Base-by-base conservation (phyloP, 2,113 vertebrate genomes). In the Ictalurus punctatus region DNA sequence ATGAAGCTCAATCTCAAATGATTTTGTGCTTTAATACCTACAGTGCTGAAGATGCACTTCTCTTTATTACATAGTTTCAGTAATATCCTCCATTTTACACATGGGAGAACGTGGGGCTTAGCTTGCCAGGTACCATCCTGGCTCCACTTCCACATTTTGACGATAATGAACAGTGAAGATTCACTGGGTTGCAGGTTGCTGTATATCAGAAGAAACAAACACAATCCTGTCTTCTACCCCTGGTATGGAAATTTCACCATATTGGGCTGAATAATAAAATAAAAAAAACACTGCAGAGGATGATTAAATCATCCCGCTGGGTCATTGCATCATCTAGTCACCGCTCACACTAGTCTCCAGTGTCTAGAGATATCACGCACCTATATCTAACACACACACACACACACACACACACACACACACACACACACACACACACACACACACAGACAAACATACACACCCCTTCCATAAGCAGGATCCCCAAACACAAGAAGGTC, bases 271-370 rank as follows among this genome's bases (percentile, higher is more conserved):
- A 48, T 48, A 48, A 48, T 48, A 48, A 48, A 48, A 48, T 48
- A 48, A 48, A 0, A 48, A 54, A 82, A 61, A 61, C 30, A 61
- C n/a, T 59, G 54, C 52, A 59, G 65, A 30, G 14, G 23, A 71
- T 84, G 44, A 85, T 86, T 73, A 58, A 74, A 86, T 58, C 48
- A 86, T 58, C 27, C 8, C 67, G 16, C 52, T 14, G 34, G 23
- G 17, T 78, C 34, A 48, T 76, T 86, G 85, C 85, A 86, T 86
- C 54, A 86, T 86, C 30, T 52, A 59, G 21, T 40, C 85, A 76
- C 69, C 21, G 21, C 69, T n/a, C 34, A 40, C 54, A 76, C 44
- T 58, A 10, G 14, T 76, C 67, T 58, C n/a, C 14, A 40, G n/a
- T 76, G 61, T 73, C 54, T 85, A 4, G 69, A 78, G 54, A 58